Evolutionary conservation across 2,888 invertebrate species (phyloP).

Genomic region (Pecten maximus): DNA sequence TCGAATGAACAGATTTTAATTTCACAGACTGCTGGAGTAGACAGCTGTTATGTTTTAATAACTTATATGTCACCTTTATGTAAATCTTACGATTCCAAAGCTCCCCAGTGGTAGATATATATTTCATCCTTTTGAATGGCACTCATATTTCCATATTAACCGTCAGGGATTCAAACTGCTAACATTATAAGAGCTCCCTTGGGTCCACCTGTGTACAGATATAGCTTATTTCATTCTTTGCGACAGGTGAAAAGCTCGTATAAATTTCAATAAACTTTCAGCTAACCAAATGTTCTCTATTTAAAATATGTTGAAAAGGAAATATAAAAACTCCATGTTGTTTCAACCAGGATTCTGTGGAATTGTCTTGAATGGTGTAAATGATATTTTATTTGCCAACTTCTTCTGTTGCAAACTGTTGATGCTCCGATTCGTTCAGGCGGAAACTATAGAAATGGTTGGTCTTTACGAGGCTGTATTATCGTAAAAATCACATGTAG

Average conservation of each 20-base stretch:
- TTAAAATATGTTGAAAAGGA: background rate
- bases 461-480: conserved; percentile 2
- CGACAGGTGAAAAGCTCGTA: background rate
- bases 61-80: background rate
- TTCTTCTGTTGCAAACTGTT: background rate
- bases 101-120: background rate
- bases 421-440: background rate
- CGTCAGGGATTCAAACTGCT: background rate
- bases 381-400: background rate
- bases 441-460: background rate
- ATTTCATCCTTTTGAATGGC: background rate
- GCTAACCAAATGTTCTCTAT: background rate
- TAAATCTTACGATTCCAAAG: background rate
- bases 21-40: background rate
- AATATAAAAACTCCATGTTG: background rate
- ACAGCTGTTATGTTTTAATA: background rate
- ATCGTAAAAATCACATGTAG: background rate
- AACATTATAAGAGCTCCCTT: background rate
- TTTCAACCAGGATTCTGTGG: background rate
- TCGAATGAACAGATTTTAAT: background rate
- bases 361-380: background rate
- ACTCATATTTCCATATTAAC: background rate
- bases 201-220: background rate
- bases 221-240: background rate
- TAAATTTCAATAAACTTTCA: background rate